Conservation (phyloP, 2,888 invertebrate genomes). For the Thera britannica region DNA sequence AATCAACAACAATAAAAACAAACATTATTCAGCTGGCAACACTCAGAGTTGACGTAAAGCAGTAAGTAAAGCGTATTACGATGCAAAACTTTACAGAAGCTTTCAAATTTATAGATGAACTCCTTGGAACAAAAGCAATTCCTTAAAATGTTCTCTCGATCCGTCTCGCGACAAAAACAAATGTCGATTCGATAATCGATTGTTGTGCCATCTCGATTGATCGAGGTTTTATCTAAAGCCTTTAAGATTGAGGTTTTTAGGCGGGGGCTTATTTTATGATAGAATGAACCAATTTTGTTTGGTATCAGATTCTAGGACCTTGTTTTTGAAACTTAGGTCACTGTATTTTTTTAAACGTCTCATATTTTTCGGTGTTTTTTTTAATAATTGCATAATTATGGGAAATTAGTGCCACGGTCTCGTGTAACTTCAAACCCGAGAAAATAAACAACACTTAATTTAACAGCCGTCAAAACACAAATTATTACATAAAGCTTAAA, state of each 20-base stretch:
- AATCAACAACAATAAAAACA: background rate
- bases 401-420: no score
- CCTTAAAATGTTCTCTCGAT: conserved; percentile 39
- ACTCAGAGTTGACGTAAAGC: background rate
- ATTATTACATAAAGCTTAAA: no score
- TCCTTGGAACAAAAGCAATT: conserved; percentile 34
- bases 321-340: no score
- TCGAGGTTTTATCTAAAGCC: conserved; percentile 39
- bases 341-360: no score
- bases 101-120: conserved; percentile 33
- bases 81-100: conserved; percentile 4
- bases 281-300: conserved; percentile 3
- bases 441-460: no score
- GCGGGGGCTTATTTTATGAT: conserved; percentile 13
- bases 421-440: no score
- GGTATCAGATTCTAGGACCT: background rate
- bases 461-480: no score
- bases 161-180: conserved; percentile 43
- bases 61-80: conserved; percentile 13
- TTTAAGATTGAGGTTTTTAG: conserved; percentile 35
- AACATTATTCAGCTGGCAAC: background rate
- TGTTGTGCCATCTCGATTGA: conserved; percentile 43
- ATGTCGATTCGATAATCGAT: conserved; percentile 44
- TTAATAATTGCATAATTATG: no score
- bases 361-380: no score